Conservation (phyloP, 2,113 vertebrate genomes). For the Eira barbara region DNA sequence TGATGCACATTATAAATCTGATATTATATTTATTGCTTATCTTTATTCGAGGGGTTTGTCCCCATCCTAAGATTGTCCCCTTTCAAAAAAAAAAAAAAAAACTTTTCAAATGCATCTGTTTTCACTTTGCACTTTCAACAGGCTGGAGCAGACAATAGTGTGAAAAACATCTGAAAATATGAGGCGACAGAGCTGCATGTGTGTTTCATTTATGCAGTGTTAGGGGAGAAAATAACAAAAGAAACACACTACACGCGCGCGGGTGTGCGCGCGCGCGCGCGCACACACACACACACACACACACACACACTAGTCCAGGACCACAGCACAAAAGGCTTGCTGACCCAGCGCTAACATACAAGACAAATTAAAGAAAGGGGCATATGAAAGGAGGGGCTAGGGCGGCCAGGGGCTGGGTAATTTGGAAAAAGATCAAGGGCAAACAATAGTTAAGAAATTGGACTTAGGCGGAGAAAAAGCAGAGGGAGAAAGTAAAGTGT, state of each 20-base stretch:
- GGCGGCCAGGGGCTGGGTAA: not conserved
- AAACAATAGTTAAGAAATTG: not conserved
- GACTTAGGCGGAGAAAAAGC: not conserved
- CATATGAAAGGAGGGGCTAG: not conserved
- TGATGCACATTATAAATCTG: slow-evolving; percentile 63
- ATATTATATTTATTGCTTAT: slow-evolving; percentile 64
- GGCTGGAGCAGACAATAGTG: slow-evolving; percentile 82
- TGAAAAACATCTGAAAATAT: slow-evolving; percentile 85
- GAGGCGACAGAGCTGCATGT: slow-evolving; percentile 84
- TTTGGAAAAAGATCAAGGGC: not conserved
- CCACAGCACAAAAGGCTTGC: slow-evolving; percentile 62
- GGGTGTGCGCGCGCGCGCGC: not conserved
- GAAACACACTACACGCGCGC: slow-evolving; percentile 76
- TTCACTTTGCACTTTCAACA: slow-evolving; percentile 85
- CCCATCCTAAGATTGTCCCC: slow-evolving; percentile 58
- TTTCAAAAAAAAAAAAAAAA: slow-evolving; percentile 67
- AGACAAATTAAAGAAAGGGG: slow-evolving; percentile 59
- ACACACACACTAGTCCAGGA: not conserved
- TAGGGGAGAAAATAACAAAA: slow-evolving; percentile 81
- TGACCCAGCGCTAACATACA: slow-evolving; percentile 71
- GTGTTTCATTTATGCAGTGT: slow-evolving; percentile 83
- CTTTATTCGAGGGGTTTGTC: slow-evolving; percentile 54
- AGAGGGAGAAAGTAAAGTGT: not conserved
- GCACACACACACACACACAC: not conserved
- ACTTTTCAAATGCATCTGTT: slow-evolving; percentile 81